These are phyloP conservation scores for Dorcus hopei DNA, from an alignment of 2,888 invertebrate species.

Conservation along the genomic window DNA sequence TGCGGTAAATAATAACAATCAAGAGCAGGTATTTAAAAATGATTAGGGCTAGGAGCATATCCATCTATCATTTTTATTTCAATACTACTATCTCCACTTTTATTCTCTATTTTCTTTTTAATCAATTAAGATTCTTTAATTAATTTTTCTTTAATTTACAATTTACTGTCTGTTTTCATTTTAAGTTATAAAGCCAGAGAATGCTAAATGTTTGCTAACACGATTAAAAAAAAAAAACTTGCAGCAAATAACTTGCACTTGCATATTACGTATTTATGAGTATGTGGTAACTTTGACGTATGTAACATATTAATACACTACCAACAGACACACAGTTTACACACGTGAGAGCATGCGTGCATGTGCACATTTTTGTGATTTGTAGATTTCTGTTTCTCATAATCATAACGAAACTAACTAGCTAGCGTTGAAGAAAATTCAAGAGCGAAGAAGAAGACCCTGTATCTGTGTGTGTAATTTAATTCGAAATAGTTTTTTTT, in stretches of 20 bases:
- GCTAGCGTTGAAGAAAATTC: too few relatives aligned
- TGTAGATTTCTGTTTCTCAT: background rate
- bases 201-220: conserved; percentile 44
- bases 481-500: too few relatives aligned
- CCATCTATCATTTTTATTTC: conserved; percentile 30
- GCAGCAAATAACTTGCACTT: conserved; percentile 19
- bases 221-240: conserved; percentile 19
- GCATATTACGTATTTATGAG: conserved; percentile 1
- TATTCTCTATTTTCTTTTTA: conserved; percentile 14
- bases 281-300: background rate
- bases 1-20: background rate
- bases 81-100: conserved; percentile 24
- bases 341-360: conserved; percentile 9
- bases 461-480: too few relatives aligned
- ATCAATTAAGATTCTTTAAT: conserved; percentile 15
- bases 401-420: too few relatives aligned
- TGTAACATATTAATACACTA: background rate
- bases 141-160: conserved; percentile 27
- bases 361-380: conserved; percentile 8
- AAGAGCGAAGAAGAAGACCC: too few relatives aligned
- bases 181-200: conserved; percentile 42
- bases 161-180: conserved; percentile 17
- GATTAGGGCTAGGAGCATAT: conserved; percentile 35
- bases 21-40: background rate
- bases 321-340: background rate